Conservation (phyloP, 1,140 invertebrate species). For the Nixonia krombeini region DNA sequence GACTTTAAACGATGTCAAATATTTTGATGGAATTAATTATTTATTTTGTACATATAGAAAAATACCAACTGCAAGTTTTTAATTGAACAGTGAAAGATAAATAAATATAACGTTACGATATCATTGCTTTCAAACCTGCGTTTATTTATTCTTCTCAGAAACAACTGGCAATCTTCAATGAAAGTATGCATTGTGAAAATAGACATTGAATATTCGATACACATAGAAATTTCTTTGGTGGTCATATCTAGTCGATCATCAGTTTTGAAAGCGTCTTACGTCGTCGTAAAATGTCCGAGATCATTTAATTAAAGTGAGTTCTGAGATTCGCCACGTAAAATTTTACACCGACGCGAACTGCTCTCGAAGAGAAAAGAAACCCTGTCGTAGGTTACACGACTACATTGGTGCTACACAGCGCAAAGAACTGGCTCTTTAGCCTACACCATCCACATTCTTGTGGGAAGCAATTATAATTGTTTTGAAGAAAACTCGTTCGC, state of each 20-base stretch:
- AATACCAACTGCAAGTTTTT: no score
- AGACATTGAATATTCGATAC: no score
- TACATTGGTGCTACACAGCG: background rate
- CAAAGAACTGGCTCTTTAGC: slow-evolving; percentile 19
- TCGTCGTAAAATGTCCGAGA: background rate
- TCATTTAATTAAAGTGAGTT: background rate
- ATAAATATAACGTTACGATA: no score
- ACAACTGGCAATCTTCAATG: no score
- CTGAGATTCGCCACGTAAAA: background rate
- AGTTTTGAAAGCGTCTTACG: background rate
- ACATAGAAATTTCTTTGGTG: background rate
- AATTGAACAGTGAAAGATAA: no score
- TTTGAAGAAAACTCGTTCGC: slow-evolving; percentile 32
- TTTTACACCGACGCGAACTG: slow-evolving; percentile 2
- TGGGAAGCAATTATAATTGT: slow-evolving; percentile 35
- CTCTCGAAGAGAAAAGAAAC: slow-evolving; percentile 5
- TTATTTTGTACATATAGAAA: no score
- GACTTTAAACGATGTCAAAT: no score
- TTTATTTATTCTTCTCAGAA: no score
- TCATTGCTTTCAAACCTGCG: no score
- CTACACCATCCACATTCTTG: slow-evolving; percentile 17
- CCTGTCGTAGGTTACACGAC: background rate
- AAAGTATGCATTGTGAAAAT: background rate
- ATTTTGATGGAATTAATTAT: no score
- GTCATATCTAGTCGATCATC: slow-evolving; percentile 4